phyloP scores from a whole-genome alignment of 2,888 invertebrate species.

The Nowickia ferox region DNA sequence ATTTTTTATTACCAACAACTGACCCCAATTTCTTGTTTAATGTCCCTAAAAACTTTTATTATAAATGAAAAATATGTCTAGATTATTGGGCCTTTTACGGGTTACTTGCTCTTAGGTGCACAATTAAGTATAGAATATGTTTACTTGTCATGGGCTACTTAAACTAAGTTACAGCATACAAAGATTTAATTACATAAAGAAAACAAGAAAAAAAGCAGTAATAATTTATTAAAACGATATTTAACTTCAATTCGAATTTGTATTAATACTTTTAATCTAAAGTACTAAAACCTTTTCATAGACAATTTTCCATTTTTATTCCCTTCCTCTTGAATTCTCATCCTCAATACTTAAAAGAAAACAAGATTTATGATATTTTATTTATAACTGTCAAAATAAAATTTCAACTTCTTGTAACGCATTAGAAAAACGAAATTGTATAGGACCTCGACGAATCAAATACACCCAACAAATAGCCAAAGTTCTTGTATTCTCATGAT shows the following conservation, averaged over 20 bases:
- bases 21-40: no score
- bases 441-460: background rate
- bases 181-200: no score
- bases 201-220: no score
- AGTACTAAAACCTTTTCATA: background rate
- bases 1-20: no score
- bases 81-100: no score
- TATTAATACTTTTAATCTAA: background rate
- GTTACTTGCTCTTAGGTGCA: no score
- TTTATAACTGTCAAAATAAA: background rate
- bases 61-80: no score
- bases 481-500: background rate
- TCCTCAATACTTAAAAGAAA: conserved; percentile 26
- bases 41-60: no score
- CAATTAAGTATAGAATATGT: no score
- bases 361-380: conserved; percentile 14
- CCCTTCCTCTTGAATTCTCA: conserved; percentile 7
- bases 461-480: background rate
- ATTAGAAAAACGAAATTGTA: background rate
- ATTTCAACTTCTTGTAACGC: background rate
- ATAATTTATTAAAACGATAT: background rate
- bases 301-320: conserved; percentile 5
- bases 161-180: background rate
- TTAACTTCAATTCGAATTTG: background rate
- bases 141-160: no score